A percentile compares a stretch with the other conserved stretches of the same genome.
Conservation (phyloP, 2,113 vertebrate genomes). For the Pomatostomus ruficeps region DNA sequence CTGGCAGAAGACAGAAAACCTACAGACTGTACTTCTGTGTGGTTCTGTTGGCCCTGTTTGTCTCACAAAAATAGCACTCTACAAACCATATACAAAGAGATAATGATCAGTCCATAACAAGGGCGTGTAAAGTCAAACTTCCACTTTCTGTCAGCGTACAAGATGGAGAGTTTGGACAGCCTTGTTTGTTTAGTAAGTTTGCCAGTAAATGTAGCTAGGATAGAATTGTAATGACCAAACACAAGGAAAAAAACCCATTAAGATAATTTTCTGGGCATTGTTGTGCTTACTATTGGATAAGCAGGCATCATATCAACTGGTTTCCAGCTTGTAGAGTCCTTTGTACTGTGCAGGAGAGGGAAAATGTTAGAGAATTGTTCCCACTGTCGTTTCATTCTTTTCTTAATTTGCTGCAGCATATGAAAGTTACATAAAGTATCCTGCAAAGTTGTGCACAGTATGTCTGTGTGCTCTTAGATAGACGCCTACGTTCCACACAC, state of each 20-base stretch:
- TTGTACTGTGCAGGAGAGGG: not conserved
- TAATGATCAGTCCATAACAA: constrained; percentile 36
- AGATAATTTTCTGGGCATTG: constrained; percentile 34
- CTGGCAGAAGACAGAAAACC: not conserved
- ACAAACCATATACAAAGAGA: not conserved
- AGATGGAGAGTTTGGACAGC: constrained; percentile 13
- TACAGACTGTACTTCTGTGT: not conserved
- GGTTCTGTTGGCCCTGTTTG: not conserved
- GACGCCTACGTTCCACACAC: not conserved
- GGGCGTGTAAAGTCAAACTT: constrained; percentile 15
- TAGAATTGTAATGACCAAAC: not conserved
- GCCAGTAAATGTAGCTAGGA: constrained; percentile 20
- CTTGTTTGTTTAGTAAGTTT: constrained; percentile 51
- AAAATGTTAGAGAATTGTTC: not conserved
- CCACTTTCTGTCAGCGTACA: not conserved
- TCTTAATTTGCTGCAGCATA: not conserved
- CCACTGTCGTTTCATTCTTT: not conserved
- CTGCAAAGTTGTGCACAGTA: not conserved
- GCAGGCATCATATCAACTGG: not conserved
- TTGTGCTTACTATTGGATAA: not conserved
- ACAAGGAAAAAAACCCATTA: not conserved
- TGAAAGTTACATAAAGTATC: constrained; percentile 19
- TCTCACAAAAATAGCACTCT: not conserved
- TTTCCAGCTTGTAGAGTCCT: not conserved
- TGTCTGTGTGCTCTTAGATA: not conserved